Percentiles rank a stretch among this genome's conserved stretches.
Evolutionary conservation across 53 echinoderm and acorn worm species (phyloP).

Genomic region (Hippasteria phrygiana): DNA sequence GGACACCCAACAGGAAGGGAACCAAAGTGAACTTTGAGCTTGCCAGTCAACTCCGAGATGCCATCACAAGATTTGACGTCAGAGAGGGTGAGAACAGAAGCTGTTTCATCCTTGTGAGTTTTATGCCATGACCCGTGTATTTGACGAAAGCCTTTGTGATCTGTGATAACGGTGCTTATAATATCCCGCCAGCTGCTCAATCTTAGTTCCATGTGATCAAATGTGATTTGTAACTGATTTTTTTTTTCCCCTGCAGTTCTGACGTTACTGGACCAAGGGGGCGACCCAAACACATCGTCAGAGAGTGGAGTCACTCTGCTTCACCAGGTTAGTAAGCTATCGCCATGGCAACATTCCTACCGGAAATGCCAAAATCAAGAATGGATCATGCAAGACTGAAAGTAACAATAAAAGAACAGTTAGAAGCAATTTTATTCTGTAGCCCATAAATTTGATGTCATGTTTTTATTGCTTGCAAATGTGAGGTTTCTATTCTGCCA

Average conservation of each 20-base stretch:
- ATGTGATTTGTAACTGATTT: not conserved
- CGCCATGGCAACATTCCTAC: not conserved
- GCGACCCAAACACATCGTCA: slow-evolving; percentile 92
- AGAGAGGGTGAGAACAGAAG: slow-evolving; percentile 82
- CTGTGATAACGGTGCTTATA: too few species aligned
- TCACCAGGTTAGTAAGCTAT: slow-evolving; percentile 82
- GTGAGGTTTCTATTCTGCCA: too few species aligned
- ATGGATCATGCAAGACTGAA: too few species aligned
- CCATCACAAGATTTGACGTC: slow-evolving; percentile 83
- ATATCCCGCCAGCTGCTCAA: too few species aligned
- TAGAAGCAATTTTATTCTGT: too few species aligned
- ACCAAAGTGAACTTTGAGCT: slow-evolving; percentile 77
- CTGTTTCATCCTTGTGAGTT: too few species aligned
- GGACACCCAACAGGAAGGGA: slow-evolving; percentile 70
- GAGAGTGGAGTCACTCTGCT: slow-evolving; percentile 86
- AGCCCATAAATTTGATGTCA: too few species aligned
- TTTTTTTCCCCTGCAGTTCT: slow-evolving; percentile 73
- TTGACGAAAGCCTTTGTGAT: too few species aligned
- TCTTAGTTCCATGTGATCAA: too few species aligned
- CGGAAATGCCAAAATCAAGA: too few species aligned
- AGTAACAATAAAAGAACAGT: too few species aligned
- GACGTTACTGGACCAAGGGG: slow-evolving; percentile 84
- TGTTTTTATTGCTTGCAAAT: too few species aligned
- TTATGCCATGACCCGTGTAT: not conserved
- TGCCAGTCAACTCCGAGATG: slow-evolving; percentile 80